Base-by-base conservation (phyloP, 2,888 invertebrate genomes). In the Drosophila flavopinicola region DNA sequence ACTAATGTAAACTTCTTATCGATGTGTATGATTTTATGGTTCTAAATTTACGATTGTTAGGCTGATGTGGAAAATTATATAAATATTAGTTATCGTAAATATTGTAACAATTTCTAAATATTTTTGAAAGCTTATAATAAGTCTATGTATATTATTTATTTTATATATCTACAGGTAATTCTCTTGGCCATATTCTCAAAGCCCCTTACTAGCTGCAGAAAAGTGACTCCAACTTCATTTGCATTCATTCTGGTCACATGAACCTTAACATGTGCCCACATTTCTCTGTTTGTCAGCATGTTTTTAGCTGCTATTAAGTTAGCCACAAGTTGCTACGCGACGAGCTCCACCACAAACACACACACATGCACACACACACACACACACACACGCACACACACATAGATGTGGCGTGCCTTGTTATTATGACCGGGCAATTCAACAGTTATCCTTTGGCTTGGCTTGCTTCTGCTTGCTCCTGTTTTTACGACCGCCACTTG, bases 301-400 rank as follows among this genome's bases (percentile, higher is more conserved):
- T 80, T 79, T 84, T 78, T 80, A 79, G 77, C 71, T 82, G 75
- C 71, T 70, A 82, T 79, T 85, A 79, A 71, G 75, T 68, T 85
- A 60, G 79, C 79, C 85, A 79, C 85, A 79, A 79, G 71, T 80
- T 84, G 78, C 82, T 84, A 80, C 82, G 78, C 85, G 78, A 84
- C 78, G 63, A 59, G 59, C 60, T 17, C 51, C 30, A 49, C 68
- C 66, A 42, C 76, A 63, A 56, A 27, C 38, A 53, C 29, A 48
- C 32, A 57, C 10, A 41, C 30, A 54, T 10, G 48, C 35, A 30
- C 38, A 52, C 20, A 56, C 39, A 44, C 44, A 35, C 37, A 56
- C 32, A 45, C 33, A 10, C 35, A 27, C 38, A 42, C 11, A 38
- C 17, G 45, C 20, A 42, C 29, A 29, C 17, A 32, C 13, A 49